phyloP scores from a whole-genome alignment of 2,888 invertebrate species.

The Escarpia spicata region DNA sequence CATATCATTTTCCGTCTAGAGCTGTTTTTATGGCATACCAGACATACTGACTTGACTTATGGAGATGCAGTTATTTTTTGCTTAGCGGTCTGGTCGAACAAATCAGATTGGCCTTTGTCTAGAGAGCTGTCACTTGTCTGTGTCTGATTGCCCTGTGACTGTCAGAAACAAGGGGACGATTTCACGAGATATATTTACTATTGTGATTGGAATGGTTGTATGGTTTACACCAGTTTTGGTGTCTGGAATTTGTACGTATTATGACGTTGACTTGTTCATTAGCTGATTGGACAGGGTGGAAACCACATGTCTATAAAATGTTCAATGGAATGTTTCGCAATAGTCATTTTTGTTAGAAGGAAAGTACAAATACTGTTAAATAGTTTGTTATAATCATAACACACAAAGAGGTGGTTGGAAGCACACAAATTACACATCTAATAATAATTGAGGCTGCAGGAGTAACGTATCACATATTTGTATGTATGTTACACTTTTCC shows the following conservation, averaged over 20 bases:
- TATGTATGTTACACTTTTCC: no score
- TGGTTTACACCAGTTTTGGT: background rate
- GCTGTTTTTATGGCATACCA: background rate
- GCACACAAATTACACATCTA: no score
- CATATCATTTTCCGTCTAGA: background rate
- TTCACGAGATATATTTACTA: background rate
- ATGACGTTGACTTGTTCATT: background rate
- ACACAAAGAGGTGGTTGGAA: no score
- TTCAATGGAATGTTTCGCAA: background rate
- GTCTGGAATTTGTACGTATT: background rate
- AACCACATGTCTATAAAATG: background rate
- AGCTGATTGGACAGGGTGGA: background rate
- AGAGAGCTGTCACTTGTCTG: background rate
- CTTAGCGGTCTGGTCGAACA: background rate
- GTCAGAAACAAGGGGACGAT: background rate
- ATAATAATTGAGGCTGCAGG: no score
- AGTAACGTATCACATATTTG: no score
- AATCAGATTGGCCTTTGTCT: background rate
- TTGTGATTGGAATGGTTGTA: background rate
- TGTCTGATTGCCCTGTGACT: background rate
- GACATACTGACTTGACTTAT: background rate
- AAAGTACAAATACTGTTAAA: no score
- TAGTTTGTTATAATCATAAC: no score
- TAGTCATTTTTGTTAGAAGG: no score
- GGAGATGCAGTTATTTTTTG: background rate